A percentile compares a stretch with the other conserved stretches of the same genome.
phyloP scores from a whole-genome alignment of 2,888 invertebrate genomes.

The Dicycla oo region DNA sequence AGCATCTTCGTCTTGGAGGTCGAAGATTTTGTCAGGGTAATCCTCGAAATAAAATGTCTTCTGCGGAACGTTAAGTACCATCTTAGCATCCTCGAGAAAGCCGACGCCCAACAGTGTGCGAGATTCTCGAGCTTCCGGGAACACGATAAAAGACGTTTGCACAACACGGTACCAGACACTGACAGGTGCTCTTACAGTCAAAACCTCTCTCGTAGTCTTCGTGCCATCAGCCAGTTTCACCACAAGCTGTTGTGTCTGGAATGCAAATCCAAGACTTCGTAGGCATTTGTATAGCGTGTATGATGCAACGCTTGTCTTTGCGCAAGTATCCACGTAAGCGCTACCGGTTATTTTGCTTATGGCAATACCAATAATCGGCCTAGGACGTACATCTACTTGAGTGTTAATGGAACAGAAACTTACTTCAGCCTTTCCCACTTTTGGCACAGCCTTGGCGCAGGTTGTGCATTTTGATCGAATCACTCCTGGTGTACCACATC shows the following conservation, averaged over 20 bases:
- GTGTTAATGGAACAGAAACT: slow-evolving; percentile 39
- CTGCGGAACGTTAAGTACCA: slow-evolving; percentile 46
- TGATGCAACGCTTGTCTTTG: slow-evolving; percentile 46
- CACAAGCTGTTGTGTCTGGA: not conserved
- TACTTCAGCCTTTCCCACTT: slow-evolving; percentile 8
- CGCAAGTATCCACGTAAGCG: slow-evolving; percentile 44
- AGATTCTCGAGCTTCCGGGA: slow-evolving; percentile 44
- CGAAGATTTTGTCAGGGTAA: slow-evolving; percentile 32
- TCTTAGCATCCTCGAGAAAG: slow-evolving; percentile 47
- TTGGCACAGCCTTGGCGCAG: slow-evolving; percentile 14
- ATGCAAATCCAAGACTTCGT: not conserved
- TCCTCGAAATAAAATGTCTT: slow-evolving; percentile 42
- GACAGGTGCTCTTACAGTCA: slow-evolving; percentile 42
- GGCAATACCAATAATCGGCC: slow-evolving; percentile 46
- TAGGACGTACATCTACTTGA: slow-evolving; percentile 24
- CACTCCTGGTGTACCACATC: slow-evolving; percentile 22
- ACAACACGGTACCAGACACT: slow-evolving; percentile 29
- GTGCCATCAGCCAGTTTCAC: slow-evolving; percentile 3
- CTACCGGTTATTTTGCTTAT: slow-evolving; percentile 39
- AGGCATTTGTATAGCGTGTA: slow-evolving; percentile 35
- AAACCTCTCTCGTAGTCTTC: slow-evolving; percentile 31
- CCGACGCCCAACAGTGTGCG: slow-evolving; percentile 47
- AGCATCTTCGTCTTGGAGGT: slow-evolving; percentile 42
- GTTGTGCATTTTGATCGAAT: slow-evolving; percentile 33
- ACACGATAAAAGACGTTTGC: slow-evolving; percentile 19